phyloP scores from a whole-genome alignment of 2,797 vertebrate genomes.

The Falco novaeseelandiae region DNA sequence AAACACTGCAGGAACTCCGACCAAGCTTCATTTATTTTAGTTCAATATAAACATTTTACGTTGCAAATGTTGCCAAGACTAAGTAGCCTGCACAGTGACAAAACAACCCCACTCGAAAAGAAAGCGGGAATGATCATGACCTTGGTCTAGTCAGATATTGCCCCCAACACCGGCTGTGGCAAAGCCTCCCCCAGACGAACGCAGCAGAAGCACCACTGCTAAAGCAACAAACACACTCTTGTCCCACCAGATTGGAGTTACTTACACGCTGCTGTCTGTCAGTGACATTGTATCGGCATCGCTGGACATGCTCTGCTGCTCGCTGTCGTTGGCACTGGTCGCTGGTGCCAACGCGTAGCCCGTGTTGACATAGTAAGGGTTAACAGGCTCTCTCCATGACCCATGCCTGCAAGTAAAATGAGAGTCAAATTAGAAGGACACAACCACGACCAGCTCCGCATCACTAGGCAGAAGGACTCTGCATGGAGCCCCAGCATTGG shows the following conservation, averaged over 20 bases:
- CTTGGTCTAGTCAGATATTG: not conserved
- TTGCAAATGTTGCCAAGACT: not conserved
- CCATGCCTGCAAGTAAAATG: constrained; percentile 72
- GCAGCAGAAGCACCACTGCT: not conserved
- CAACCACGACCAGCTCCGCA: not conserved
- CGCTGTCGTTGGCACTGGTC: constrained; percentile 95
- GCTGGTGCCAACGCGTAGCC: constrained; percentile 90
- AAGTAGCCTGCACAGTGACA: not conserved
- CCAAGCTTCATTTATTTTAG: not conserved
- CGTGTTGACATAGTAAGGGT: constrained; percentile 91
- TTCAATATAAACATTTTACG: not conserved
- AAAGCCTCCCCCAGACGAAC: not conserved
- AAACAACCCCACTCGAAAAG: not conserved
- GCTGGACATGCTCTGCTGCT: constrained; percentile 99
- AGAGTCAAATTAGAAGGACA: not conserved
- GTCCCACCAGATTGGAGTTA: not conserved
- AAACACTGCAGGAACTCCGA: not conserved
- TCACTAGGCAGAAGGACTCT: not conserved
- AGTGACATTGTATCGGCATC: constrained; percentile 95
- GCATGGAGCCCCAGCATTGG: not conserved
- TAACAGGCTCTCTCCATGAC: constrained; percentile 87
- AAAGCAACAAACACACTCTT: fast-evolving
- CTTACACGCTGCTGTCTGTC: constrained; percentile 96
- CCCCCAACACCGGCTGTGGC: not conserved
- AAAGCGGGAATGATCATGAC: not conserved